Percentiles rank a stretch among this genome's conserved stretches.
Conservation (phyloP, 1,140 invertebrate species). For the silkworm (Bombyx mori) region DNA sequence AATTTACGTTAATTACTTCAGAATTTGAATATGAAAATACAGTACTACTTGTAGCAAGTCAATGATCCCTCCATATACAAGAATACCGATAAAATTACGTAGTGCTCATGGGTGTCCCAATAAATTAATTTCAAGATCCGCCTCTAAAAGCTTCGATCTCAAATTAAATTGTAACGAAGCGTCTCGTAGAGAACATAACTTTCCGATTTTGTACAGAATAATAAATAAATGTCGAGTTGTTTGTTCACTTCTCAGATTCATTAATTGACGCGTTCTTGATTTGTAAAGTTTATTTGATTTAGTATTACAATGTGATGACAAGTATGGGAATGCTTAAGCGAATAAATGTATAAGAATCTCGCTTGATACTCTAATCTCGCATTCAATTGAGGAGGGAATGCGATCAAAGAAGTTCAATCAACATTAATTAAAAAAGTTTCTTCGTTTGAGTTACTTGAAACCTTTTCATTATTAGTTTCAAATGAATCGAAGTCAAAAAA, state of each 20-base stretch:
- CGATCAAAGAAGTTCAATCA: too few species aligned
- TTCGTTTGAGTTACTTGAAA: neutral
- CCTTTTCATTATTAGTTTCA: neutral
- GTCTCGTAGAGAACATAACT: conserved; percentile 2
- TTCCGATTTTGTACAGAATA: neutral
- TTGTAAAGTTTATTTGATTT: too few species aligned
- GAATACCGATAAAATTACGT: neutral
- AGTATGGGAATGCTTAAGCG: too few species aligned
- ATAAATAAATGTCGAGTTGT: neutral
- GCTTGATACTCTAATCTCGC: too few species aligned
- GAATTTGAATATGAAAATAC: too few species aligned
- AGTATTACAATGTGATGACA: too few species aligned
- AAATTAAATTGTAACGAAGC: conserved; percentile 8
- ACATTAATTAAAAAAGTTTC: neutral
- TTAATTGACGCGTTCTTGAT: neutral
- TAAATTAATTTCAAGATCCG: conserved; percentile 10
- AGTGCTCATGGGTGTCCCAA: conserved; percentile 1
- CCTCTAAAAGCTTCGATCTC: conserved; percentile 10
- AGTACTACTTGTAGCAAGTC: too few species aligned
- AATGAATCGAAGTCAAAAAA: too few species aligned
- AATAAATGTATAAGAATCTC: too few species aligned
- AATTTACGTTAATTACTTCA: too few species aligned
- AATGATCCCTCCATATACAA: too few species aligned
- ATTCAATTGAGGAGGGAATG: too few species aligned
- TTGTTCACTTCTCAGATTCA: conserved; percentile 1